phyloP scores from a whole-genome alignment of 1,140 invertebrate species.

The Asbolus verrucosus region DNA sequence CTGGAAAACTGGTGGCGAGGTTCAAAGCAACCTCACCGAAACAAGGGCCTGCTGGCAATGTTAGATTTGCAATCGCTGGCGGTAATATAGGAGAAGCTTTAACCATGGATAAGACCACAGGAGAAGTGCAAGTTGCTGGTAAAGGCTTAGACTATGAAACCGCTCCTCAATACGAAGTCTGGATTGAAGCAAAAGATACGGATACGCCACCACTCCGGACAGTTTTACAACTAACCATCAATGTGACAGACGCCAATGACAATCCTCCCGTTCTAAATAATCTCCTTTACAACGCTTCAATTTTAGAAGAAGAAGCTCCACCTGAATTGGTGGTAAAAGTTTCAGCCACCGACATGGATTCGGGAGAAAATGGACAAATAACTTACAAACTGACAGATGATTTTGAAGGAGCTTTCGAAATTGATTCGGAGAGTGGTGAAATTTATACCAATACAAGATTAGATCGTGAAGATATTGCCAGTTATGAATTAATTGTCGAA shows the following conservation, averaged over 20 bases:
- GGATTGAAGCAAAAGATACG: slow-evolving; percentile 91
- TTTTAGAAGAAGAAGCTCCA: slow-evolving; percentile 88
- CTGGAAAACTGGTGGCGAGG: slow-evolving; percentile 79
- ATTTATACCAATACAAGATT: slow-evolving; percentile 89
- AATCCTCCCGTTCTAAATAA: slow-evolving; percentile 87
- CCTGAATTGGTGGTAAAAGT: slow-evolving; percentile 83
- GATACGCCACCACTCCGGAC: slow-evolving; percentile 83
- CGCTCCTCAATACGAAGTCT: slow-evolving; percentile 86
- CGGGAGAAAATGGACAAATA: slow-evolving; percentile 87
- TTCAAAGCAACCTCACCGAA: slow-evolving; percentile 81
- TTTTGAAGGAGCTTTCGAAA: slow-evolving; percentile 82
- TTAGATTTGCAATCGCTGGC: slow-evolving; percentile 88
- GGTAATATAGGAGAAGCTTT: slow-evolving; percentile 91
- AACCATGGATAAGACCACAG: slow-evolving; percentile 81
- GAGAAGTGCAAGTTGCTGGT: slow-evolving; percentile 81
- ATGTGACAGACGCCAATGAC: slow-evolving; percentile 93
- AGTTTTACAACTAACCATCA: slow-evolving; percentile 81
- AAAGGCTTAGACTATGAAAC: slow-evolving; percentile 91
- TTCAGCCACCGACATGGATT: slow-evolving; percentile 87
- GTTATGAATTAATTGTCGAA: slow-evolving; percentile 87
- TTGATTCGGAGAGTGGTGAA: slow-evolving; percentile 84
- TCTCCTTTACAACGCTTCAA: slow-evolving; percentile 83
- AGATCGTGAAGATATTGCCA: slow-evolving; percentile 88
- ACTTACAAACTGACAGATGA: slow-evolving; percentile 82
- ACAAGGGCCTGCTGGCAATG: slow-evolving; percentile 73